Base-by-base conservation (phyloP, 2,797 vertebrate genomes). In the Leptatherina wallacei region DNA sequence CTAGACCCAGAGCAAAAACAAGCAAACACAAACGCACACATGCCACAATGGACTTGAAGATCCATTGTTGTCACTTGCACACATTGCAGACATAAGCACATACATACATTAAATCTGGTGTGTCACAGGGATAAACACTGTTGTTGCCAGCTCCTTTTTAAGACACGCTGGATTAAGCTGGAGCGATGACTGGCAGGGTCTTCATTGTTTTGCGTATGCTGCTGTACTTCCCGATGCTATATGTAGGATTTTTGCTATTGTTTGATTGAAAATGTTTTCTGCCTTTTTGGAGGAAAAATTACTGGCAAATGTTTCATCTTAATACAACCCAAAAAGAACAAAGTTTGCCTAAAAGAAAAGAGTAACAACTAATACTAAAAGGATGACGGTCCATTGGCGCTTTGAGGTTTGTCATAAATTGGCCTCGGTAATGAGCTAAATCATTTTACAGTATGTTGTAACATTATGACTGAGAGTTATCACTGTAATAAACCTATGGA, bases 91-190 rank as follows among this genome's bases (percentile, higher is more conserved):
- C 59, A 54, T 58, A 66, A 55, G 59, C 35, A 73, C 59, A 73
- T 62, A 44, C 59, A 77, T 71, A 58, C 55, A 62, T 68, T 73
- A 63, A 74, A 71, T 75, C 52, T 70, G 67, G 42, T 44, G 30
- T 56, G 75, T 81, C 65, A 70, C 49, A 70, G 66, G 70, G 80
- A 88, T 89, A 77, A 82, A 81, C 80, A 55, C 62, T 32, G 55
- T 82, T 62, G 73, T 73, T 78, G 78, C 6, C 88, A 73, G 70
- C 56, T 85, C 72, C 59, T 75, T 77, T 71, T 77, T 38, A 60
- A 80, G 49, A 60, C 80, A 62, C 4, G 42, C 58, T 20, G 74
- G 84, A 87, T 88, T 89, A 82, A 83, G 77, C 73, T 61, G 65
- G 55, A 82, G 73, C 22, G 49, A 73, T 72, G 77, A 75, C 76